phyloP scores from a whole-genome alignment of 2,888 invertebrate species.

The Nysson spinosus region DNA sequence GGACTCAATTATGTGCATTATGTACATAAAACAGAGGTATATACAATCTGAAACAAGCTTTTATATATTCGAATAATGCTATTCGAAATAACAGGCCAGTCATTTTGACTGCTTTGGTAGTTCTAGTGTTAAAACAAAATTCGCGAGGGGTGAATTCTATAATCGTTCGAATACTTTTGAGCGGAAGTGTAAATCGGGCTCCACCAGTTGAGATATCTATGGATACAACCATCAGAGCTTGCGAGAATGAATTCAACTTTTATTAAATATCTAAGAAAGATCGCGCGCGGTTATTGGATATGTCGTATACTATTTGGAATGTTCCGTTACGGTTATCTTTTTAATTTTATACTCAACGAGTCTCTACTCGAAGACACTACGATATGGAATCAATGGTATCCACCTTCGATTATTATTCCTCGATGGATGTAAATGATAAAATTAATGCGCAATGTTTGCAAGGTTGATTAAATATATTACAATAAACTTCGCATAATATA shows the following conservation, averaged over 20 bases:
- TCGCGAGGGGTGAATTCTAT: neutral
- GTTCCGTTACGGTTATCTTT: slow-evolving; percentile 1
- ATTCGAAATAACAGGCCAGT: no score
- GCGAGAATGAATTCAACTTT: slow-evolving; percentile 54
- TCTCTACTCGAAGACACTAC: neutral
- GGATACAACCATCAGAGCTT: slow-evolving; percentile 71
- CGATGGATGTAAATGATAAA: slow-evolving; percentile 10
- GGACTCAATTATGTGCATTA: no score
- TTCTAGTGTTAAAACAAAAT: no score
- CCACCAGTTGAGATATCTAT: slow-evolving; percentile 50
- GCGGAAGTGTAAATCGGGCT: slow-evolving; percentile 9
- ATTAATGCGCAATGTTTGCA: slow-evolving; percentile 7
- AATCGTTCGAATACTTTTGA: neutral
- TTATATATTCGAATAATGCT: no score
- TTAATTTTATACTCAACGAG: slow-evolving; percentile 3
- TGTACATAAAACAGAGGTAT: no score
- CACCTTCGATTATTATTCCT: neutral
- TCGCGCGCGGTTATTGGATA: neutral
- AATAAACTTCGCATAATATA: no score
- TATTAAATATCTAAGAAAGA: slow-evolving; percentile 1
- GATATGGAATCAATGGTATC: slow-evolving; percentile 2
- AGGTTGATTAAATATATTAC: neutral
- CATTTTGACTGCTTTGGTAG: no score
- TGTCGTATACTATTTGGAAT: slow-evolving; percentile 10
- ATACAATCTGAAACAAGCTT: no score